Conservation (phyloP, 1,140 invertebrate species). For the Ceratosolen solmsi region DNA sequence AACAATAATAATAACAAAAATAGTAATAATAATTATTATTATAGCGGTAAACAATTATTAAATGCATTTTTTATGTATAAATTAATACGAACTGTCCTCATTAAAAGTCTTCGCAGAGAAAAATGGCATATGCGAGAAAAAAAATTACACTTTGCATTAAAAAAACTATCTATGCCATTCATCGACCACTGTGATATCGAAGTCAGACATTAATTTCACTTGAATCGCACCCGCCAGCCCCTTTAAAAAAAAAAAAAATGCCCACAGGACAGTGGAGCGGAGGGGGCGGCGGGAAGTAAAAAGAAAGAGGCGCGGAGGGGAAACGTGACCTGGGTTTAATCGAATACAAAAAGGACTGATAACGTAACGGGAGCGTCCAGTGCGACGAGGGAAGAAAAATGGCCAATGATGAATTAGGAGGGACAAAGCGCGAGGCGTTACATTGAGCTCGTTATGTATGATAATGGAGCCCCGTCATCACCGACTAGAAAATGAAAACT, state of each 20-base stretch:
- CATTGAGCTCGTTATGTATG: not conserved
- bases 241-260: not conserved
- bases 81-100: too few relatives aligned
- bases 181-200: not conserved
- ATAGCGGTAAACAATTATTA: too few relatives aligned
- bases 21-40: too few relatives aligned
- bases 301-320: not conserved
- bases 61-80: too few relatives aligned
- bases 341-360: not conserved
- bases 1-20: too few relatives aligned
- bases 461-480: slow-evolving; percentile 19
- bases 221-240: not conserved
- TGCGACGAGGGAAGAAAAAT: not conserved
- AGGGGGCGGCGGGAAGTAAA: not conserved
- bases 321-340: slow-evolving; percentile 15
- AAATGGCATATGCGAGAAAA: too few relatives aligned
- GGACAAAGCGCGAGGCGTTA: slow-evolving; percentile 27
- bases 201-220: not conserved
- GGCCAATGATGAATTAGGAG: slow-evolving; percentile 17
- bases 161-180: not conserved
- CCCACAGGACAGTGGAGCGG: not conserved
- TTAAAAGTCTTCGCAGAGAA: not conserved
- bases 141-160: too few relatives aligned
- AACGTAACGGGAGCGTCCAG: not conserved
- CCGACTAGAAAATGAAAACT: slow-evolving; percentile 26